Base-by-base conservation (phyloP, 2,113 vertebrate species). In the Trogon surrucura region DNA sequence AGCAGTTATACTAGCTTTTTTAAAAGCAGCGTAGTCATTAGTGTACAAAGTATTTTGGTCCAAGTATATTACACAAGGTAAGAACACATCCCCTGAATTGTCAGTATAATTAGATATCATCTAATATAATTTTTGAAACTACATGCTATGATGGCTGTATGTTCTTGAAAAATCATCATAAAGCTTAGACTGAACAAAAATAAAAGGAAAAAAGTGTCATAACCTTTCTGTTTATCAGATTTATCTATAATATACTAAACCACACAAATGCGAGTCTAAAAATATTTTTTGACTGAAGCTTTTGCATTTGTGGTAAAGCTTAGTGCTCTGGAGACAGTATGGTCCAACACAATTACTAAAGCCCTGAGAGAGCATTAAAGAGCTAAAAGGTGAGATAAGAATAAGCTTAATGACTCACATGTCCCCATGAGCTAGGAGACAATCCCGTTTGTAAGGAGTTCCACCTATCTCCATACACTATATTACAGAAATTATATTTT, bases 21-120 rank as follows among this genome's bases (percentile, higher is more conserved):
- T 85, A 67, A 93, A 96, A 92, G 72, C 7, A 97, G 73, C 48
- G 64, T 5, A 85, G 69, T 38, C 80, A 80, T 87, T 94, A 93
- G 17, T 36, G 58, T 50, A 95, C 60, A 93, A 92, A 91, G 61
- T 16, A 85, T 92, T 95, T 93, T 91, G 5, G 1, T 75, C 29
- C 13, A 94, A 96, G 85, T 97, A 96, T 78, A 86, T 85, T 95
- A 93, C 44, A 95, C n/a, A 91, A 57, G 56, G 53, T 67, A 94
- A 89, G 80, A 96, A 96, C 45, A 60, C 25, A 95, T 66, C 19
- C 44, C 47, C 66, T 92, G 79, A 16, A 91, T 92, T 96, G 91
- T 95, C 57, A 91, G 82, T 92, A 91, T 87, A 88, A 86, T 71
- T 95, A 75, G 13, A 58, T 50, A 9, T 38, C 48, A 77, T n/a